Base-by-base conservation (phyloP, 2,113 vertebrate species). In the Corythornis cristatus region DNA sequence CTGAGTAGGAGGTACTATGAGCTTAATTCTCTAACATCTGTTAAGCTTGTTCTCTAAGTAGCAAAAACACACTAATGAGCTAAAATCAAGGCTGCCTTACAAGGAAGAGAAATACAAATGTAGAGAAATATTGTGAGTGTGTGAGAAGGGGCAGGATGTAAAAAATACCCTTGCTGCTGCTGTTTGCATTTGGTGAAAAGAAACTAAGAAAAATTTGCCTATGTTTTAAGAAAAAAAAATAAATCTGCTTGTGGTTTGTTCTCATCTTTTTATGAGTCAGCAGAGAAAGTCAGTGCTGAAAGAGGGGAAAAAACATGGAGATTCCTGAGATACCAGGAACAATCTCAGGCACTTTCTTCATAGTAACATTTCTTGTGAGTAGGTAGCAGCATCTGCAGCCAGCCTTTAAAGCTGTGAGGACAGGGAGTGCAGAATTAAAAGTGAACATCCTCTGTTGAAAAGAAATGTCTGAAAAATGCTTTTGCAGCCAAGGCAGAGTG, bases 1-100 rank as follows among this genome's bases (percentile, higher is more conserved):
- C 94, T 96, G 95, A 96, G 94, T 93, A 81, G 95, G 96, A 96
- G 94, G 90, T 92, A 89, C 88, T 88, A 40, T 95, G 93, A 96
- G 85, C 51, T 95, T 95, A 89, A 91, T 96, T 93, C 75, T 95
- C 61, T 89, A 86, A 91, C 95, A 93, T 96, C 96, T 96, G 96
- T 89, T 93, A 93, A 87, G 88, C 68, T 94, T 96, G 79, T 91
- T 92, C 87, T 93, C 79, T 17, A 66, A 94, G 79, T 76, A 89
- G 93, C 91, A 93, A 95, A 89, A 93, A 96, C 91, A 91, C 83
- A 43, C 91, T 95, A 91, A 95, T 93, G 93, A 96, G 75, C 90
- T 95, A 83, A 96, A 94, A 90, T 89, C 78, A 85, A 87, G 73
- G 50, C 75, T 91, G 46, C 76, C 73, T 20, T 94, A 76, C 77